These are phyloP conservation scores for Electrophaes corylata DNA, from an alignment of 2,888 invertebrate genomes.

Conservation along the genomic window DNA sequence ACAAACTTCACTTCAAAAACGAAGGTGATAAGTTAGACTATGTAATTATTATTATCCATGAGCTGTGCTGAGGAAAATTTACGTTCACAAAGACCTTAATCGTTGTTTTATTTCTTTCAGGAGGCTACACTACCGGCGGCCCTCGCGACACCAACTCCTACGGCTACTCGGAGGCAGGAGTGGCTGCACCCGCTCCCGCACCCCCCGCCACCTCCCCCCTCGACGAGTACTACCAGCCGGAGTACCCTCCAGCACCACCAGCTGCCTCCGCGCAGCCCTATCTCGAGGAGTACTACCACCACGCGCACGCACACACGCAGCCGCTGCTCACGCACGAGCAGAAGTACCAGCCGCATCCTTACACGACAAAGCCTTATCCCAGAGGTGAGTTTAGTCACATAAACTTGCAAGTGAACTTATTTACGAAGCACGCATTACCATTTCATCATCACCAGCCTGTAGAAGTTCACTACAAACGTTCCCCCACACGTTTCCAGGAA, in stretches of 20 bases:
- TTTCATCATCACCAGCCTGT: too few relatives aligned
- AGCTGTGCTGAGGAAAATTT: too few relatives aligned
- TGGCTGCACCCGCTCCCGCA: slow-evolving; percentile 59
- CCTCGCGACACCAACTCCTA: slow-evolving; percentile 78
- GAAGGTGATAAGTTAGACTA: too few relatives aligned
- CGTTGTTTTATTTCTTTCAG: slow-evolving; percentile 54
- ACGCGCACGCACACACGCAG: slow-evolving; percentile 88
- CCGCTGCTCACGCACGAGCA: slow-evolving; percentile 83
- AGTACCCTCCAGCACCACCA: slow-evolving; percentile 75
- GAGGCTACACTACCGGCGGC: slow-evolving; percentile 84
- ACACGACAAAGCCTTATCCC: slow-evolving; percentile 89
- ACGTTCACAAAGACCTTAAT: too few relatives aligned
- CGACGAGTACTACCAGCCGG: slow-evolving; percentile 81
- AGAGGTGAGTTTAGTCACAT: slow-evolving; percentile 71
- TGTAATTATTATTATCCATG: too few relatives aligned
- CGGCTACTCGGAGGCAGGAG: slow-evolving; percentile 73
- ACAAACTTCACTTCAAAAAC: too few relatives aligned
- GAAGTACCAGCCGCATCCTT: slow-evolving; percentile 89
- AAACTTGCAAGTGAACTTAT: too few relatives aligned
- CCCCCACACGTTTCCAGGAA: too few relatives aligned
- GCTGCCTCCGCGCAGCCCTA: slow-evolving; percentile 85
- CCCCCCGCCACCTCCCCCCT: slow-evolving; percentile 77
- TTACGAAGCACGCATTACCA: too few relatives aligned
- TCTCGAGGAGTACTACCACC: slow-evolving; percentile 90
- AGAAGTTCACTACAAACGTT: too few relatives aligned